phyloP scores from a whole-genome alignment of 2,113 vertebrate species.

The Tachysurus fulvidraco region DNA sequence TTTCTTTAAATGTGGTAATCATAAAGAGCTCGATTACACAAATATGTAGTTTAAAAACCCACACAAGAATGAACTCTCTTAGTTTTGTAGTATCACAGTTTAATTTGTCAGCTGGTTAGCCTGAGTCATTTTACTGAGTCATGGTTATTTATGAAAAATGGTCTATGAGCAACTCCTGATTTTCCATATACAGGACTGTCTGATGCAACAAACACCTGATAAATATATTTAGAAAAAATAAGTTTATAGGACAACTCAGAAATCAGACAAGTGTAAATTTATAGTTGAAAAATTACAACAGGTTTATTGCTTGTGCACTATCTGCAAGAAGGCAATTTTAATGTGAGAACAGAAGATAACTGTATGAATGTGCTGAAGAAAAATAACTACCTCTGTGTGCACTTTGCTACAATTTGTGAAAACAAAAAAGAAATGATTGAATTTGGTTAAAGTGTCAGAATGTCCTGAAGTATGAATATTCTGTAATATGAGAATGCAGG shows the following conservation, averaged over 20 bases:
- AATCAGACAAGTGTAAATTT: not conserved
- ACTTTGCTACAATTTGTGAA: too few relatives aligned
- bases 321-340: not conserved
- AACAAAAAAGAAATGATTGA: too few relatives aligned
- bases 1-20: not conserved
- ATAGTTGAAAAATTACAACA: not conserved
- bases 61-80: not conserved
- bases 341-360: not conserved
- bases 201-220: constrained; percentile 12
- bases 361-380: not conserved
- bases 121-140: not conserved
- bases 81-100: not conserved
- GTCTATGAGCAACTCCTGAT: not conserved
- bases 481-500: too few relatives aligned
- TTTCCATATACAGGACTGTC: constrained; percentile 1
- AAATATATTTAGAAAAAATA: not conserved
- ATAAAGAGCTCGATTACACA: not conserved
- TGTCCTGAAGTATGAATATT: too few relatives aligned
- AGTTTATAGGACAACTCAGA: not conserved
- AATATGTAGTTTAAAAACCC: not conserved
- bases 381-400: too few relatives aligned
- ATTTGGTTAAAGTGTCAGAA: too few relatives aligned
- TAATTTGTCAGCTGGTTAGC: not conserved
- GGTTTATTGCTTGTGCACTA: not conserved
- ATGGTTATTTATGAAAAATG: not conserved